These are phyloP conservation scores for Ashinkailepas kermadecensis DNA, from an alignment of 2,888 invertebrate species.

Conservation along the genomic window DNA sequence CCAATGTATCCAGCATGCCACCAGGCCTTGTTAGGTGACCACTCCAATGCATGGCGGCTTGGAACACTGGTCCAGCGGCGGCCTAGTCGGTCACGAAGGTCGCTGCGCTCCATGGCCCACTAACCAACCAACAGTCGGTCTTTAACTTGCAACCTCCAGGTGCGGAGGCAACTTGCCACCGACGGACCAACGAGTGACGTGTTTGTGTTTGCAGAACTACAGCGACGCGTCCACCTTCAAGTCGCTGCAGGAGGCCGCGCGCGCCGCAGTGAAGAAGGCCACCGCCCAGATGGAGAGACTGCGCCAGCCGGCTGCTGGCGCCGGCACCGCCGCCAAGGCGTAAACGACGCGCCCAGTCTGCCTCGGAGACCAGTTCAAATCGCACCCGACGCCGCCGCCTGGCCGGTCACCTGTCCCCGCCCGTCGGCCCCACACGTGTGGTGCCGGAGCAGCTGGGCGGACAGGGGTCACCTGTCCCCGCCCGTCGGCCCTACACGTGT, in stretches of 20 bases:
- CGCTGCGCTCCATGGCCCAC: too few species aligned
- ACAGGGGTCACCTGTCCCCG: too few species aligned
- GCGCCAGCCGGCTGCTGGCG: background rate
- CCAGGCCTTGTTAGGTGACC: too few species aligned
- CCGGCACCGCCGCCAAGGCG: background rate
- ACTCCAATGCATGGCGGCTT: background rate
- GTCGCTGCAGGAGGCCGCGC: background rate
- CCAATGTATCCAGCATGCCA: too few species aligned
- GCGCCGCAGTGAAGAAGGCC: background rate
- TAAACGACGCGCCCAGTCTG: background rate
- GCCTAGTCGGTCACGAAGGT: background rate
- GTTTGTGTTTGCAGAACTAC: background rate
- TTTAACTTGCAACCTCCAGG: background rate
- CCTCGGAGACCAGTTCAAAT: background rate
- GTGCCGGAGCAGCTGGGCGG: too few species aligned
- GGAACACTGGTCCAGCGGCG: background rate
- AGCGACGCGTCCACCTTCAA: background rate
- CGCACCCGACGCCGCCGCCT: background rate
- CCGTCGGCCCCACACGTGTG: too few species aligned
- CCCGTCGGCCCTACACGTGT: too few species aligned
- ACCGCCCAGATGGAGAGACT: background rate
- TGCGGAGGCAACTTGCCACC: background rate
- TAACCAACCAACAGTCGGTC: background rate
- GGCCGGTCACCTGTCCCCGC: too few species aligned
- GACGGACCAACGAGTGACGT: background rate